A percentile compares a stretch with the other conserved stretches of the same genome.
Evolutionary conservation across 2,888 invertebrate species (phyloP).

Genomic region (Heteromurus nitidus): DNA sequence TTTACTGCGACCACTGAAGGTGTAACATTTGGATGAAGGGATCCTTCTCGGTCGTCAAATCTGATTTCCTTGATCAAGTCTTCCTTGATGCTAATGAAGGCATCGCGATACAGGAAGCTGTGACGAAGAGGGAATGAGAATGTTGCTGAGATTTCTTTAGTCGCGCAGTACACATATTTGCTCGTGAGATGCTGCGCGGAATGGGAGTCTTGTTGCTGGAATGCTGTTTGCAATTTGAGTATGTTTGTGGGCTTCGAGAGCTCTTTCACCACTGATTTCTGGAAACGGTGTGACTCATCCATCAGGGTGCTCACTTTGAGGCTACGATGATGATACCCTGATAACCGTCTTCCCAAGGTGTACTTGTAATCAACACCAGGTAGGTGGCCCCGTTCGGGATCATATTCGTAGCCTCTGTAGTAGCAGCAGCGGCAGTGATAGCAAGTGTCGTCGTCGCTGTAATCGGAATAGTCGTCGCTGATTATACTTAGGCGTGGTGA

Average conservation of each 20-base stretch:
- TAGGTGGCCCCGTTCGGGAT: slow-evolving; percentile 28
- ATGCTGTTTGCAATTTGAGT: slow-evolving; percentile 35
- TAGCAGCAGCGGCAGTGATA: too few relatives aligned
- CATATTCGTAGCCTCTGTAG: too few relatives aligned
- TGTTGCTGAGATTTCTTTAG: slow-evolving; percentile 32
- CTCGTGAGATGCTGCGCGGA: background rate
- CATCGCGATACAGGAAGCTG: slow-evolving; percentile 12
- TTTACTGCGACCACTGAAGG: slow-evolving; percentile 56
- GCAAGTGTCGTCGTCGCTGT: too few relatives aligned
- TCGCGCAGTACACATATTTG: slow-evolving; percentile 28
- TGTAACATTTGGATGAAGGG: background rate
- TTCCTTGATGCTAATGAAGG: slow-evolving; percentile 43
- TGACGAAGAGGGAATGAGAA: slow-evolving; percentile 36
- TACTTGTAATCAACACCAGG: slow-evolving; percentile 52
- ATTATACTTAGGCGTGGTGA: too few relatives aligned
- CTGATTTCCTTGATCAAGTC: slow-evolving; percentile 26
- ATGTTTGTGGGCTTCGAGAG: slow-evolving; percentile 21
- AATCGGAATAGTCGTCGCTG: too few relatives aligned
- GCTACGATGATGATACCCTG: background rate
- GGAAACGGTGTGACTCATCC: slow-evolving; percentile 31
- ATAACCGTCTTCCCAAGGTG: slow-evolving; percentile 37
- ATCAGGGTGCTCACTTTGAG: slow-evolving; percentile 34
- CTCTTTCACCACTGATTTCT: slow-evolving; percentile 29
- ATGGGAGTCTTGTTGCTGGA: background rate
- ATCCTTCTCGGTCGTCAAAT: background rate